Percentiles rank a stretch among this genome's conserved stretches.
Evolutionary conservation across 2,888 invertebrate genomes (phyloP).

Genomic region (Hofmannophila pseudospretella): DNA sequence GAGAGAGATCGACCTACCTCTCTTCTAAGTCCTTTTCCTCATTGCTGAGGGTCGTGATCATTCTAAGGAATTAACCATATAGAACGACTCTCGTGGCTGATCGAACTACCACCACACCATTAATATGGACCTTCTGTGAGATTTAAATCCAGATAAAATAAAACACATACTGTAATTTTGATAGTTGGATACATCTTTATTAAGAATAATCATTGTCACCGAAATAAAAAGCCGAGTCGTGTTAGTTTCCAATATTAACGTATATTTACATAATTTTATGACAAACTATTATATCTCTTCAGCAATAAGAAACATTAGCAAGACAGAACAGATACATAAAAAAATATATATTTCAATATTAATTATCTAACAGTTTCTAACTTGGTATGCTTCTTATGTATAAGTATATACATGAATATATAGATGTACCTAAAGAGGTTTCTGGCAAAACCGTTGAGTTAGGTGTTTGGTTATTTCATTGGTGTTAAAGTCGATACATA

Average conservation of each 20-base stretch:
- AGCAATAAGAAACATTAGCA: slow-evolving; percentile 7
- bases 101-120: no score
- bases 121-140: no score
- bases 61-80: no score
- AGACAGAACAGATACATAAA: slow-evolving; percentile 12
- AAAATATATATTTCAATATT: slow-evolving; percentile 5
- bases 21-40: no score
- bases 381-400: slow-evolving; percentile 6
- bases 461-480: slow-evolving; percentile 1
- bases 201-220: slow-evolving; percentile 25
- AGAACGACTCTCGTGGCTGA: no score
- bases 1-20: no score
- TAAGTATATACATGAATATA: slow-evolving; percentile 17
- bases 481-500: slow-evolving; percentile 8
- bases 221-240: slow-evolving; percentile 55
- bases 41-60: no score
- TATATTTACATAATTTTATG: slow-evolving; percentile 50
- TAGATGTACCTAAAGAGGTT: slow-evolving; percentile 4
- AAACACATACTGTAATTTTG: slow-evolving; percentile 4
- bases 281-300: slow-evolving; percentile 15
- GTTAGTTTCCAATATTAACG: slow-evolving; percentile 36
- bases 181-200: slow-evolving; percentile 61
- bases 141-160: no score
- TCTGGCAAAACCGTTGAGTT: not conserved
- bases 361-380: not conserved